Evolutionary conservation across 2,888 invertebrate genomes (phyloP).

Genomic region (Callosobruchus maculatus): DNA sequence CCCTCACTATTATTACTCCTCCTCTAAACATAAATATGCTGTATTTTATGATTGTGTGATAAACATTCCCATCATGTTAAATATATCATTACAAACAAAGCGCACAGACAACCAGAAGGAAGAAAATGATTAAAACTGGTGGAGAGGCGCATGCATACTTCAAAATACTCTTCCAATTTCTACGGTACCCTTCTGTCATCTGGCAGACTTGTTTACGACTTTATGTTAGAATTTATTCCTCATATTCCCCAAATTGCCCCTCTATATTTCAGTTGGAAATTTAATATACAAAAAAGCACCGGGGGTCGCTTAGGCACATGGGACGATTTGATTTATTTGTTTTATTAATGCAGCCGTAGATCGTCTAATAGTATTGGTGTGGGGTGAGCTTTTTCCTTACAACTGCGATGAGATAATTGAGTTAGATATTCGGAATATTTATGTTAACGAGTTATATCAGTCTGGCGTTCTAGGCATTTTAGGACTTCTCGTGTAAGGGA

Average conservation of each 20-base stretch:
- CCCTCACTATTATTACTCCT: too few species aligned
- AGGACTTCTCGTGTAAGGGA: too few species aligned
- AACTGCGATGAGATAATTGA: neutral
- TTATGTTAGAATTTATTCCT: neutral
- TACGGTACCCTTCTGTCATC: neutral
- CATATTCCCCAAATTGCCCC: neutral
- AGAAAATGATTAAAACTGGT: neutral
- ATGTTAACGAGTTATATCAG: too few species aligned
- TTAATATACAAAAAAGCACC: neutral
- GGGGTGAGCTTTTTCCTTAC: neutral
- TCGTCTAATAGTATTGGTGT: neutral
- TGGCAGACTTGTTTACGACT: neutral
- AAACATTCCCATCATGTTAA: too few species aligned
- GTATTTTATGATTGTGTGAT: too few species aligned
- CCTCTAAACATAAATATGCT: too few species aligned
- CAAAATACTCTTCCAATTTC: neutral
- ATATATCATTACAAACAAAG: too few species aligned
- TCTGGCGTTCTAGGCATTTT: too few species aligned
- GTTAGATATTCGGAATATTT: neutral
- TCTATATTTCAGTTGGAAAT: neutral
- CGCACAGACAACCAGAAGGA: neutral
- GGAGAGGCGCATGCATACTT: neutral
- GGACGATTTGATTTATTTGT: neutral
- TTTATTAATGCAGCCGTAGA: neutral
- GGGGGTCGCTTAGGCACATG: neutral